phyloP scores from a whole-genome alignment of 1,140 invertebrate genomes.

The Cecropterus lyciades region DNA sequence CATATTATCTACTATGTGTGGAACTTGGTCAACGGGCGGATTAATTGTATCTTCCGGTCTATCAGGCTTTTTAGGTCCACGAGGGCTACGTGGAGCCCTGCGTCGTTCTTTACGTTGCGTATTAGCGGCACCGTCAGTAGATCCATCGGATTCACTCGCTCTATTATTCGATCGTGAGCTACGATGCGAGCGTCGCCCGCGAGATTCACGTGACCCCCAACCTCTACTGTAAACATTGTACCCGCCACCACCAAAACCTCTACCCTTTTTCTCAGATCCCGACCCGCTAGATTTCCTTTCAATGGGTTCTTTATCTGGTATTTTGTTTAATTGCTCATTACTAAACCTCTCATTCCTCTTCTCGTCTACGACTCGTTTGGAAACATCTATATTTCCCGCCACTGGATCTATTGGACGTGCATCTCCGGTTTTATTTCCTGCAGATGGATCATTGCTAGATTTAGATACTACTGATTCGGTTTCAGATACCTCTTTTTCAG shows the following conservation, averaged over 20 bases:
- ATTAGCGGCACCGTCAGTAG: conserved; percentile 68
- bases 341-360: conserved; percentile 66
- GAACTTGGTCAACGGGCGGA: conserved; percentile 45
- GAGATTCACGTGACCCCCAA: conserved; percentile 73
- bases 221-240: conserved; percentile 75
- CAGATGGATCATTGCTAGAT: conserved; percentile 59
- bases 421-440: conserved; percentile 51
- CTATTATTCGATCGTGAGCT: conserved; percentile 78
- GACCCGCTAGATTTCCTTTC: conserved; percentile 82
- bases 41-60: conserved; percentile 63
- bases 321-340: conserved; percentile 68
- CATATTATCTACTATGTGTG: conserved; percentile 51
- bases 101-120: conserved; percentile 73
- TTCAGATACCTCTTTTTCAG: conserved; percentile 70
- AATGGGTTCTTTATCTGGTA: conserved; percentile 69
- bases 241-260: conserved; percentile 69
- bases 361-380: conserved; percentile 63
- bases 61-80: conserved; percentile 66
- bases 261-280: conserved; percentile 81
- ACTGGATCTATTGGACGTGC: conserved; percentile 54
- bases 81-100: conserved; percentile 67
- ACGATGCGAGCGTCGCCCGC: conserved; percentile 71
- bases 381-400: conserved; percentile 47
- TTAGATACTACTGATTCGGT: conserved; percentile 69
- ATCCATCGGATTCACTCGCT: conserved; percentile 77